A percentile compares a stretch with the other conserved stretches of the same genome.
Evolutionary conservation across 2,888 invertebrate species (phyloP).

Genomic region (Cylindroiulus punctatus): DNA sequence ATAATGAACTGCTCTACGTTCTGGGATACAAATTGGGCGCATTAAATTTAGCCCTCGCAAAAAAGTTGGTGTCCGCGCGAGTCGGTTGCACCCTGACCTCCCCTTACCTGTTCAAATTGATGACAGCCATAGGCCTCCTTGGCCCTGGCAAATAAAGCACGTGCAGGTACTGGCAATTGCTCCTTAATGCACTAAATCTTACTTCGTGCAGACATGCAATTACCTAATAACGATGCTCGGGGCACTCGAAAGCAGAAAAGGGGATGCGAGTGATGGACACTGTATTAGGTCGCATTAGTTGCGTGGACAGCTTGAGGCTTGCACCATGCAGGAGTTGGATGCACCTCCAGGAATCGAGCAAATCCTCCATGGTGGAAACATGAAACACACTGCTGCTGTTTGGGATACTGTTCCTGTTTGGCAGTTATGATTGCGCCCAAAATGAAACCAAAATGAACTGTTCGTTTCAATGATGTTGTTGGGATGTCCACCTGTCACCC

Average conservation of each 20-base stretch:
- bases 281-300: slow-evolving; percentile 13
- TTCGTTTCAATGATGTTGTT: too few species aligned
- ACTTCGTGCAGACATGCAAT: slow-evolving; percentile 53
- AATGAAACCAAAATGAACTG: too few species aligned
- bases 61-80: neutral
- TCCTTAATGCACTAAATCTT: slow-evolving; percentile 40
- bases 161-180: slow-evolving; percentile 11
- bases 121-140: neutral
- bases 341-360: neutral
- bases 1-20: neutral
- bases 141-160: slow-evolving; percentile 10
- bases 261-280: neutral
- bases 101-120: slow-evolving; percentile 18
- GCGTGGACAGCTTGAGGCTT: neutral
- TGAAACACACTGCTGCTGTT: too few species aligned
- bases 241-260: slow-evolving; percentile 31
- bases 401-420: too few species aligned
- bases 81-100: neutral
- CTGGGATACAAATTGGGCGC: neutral
- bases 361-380: neutral
- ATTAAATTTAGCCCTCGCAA: neutral
- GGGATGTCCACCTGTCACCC: too few species aligned
- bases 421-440: too few species aligned
- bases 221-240: slow-evolving; percentile 53
- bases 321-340: neutral